Percentiles rank a stretch among this genome's conserved stretches.
Evolutionary conservation across 2,113 vertebrate genomes (phyloP).

Genomic region (Syngnathus scovelli): DNA sequence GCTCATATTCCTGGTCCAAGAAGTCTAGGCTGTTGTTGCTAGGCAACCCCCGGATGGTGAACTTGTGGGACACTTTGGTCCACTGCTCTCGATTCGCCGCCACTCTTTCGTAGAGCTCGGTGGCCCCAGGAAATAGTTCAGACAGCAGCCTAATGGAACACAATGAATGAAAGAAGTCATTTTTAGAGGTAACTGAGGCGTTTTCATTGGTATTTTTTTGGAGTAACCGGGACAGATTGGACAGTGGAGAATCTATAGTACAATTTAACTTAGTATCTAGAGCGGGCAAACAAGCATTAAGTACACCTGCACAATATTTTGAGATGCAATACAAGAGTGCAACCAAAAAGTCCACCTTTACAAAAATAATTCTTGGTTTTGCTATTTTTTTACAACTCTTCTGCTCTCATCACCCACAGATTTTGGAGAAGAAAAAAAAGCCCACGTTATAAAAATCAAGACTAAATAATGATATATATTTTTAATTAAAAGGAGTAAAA

Average conservation of each 20-base stretch:
- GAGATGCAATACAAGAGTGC: too few species aligned
- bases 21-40: constrained; percentile 98
- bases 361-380: too few species aligned
- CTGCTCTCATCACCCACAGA: too few species aligned
- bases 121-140: constrained; percentile 82
- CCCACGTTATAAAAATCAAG: too few species aligned
- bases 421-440: too few species aligned
- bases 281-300: too few species aligned
- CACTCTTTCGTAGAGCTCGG: constrained; percentile 86
- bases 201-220: neutral
- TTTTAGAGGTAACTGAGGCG: neutral
- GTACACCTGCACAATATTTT: too few species aligned
- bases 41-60: constrained; percentile 91
- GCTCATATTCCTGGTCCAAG: constrained; percentile 91
- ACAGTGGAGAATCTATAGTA: neutral
- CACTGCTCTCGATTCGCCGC: constrained; percentile 92
- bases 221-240: neutral
- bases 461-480: too few species aligned
- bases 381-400: too few species aligned
- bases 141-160: constrained; percentile 79
- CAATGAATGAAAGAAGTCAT: neutral
- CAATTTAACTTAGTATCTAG: too few species aligned
- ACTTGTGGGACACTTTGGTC: constrained; percentile 95
- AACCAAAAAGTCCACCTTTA: too few species aligned
- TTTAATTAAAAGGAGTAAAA: too few species aligned